These are phyloP conservation scores for Plagodis pulveraria DNA, from an alignment of 2,888 invertebrate species.

Conservation along the genomic window DNA sequence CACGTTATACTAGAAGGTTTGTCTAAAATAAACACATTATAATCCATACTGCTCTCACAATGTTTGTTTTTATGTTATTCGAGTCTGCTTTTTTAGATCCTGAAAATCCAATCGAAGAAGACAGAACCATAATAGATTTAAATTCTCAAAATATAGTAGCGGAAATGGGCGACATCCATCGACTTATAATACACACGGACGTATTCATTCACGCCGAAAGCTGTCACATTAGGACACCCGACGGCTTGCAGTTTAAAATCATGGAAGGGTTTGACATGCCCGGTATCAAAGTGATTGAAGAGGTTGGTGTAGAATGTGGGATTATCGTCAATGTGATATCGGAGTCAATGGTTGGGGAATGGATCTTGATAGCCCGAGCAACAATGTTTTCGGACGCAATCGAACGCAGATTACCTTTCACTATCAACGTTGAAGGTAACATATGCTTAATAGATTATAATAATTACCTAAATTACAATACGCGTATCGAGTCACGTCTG, in stretches of 20 bases:
- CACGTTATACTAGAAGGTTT: constrained; percentile 51
- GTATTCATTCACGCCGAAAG: constrained; percentile 43
- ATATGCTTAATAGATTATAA: constrained; percentile 42
- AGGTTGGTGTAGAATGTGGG: constrained; percentile 51
- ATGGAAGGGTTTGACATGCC: constrained; percentile 48
- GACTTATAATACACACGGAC: constrained; percentile 40
- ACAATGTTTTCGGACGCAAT: constrained; percentile 35
- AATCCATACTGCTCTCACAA: not conserved
- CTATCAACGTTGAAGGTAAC: constrained; percentile 67
- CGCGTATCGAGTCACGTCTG: constrained; percentile 66
- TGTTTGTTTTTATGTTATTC: not conserved
- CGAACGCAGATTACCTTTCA: constrained; percentile 63
- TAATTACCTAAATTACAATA: constrained; percentile 39
- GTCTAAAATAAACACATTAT: constrained; percentile 7
- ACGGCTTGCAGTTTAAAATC: constrained; percentile 50
- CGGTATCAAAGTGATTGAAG: constrained; percentile 49
- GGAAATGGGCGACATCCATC: constrained; percentile 40
- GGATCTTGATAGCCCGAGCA: constrained; percentile 63
- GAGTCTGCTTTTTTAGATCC: constrained; percentile 46
- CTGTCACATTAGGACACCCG: constrained; percentile 59
- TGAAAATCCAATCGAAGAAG: constrained; percentile 45
- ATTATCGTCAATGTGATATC: constrained; percentile 48
- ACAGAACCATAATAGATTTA: constrained; percentile 38
- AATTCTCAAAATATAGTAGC: constrained; percentile 29
- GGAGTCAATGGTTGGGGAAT: constrained; percentile 57